Conservation (phyloP, 1,140 invertebrate genomes). For the Neuroterus valhalla region DNA sequence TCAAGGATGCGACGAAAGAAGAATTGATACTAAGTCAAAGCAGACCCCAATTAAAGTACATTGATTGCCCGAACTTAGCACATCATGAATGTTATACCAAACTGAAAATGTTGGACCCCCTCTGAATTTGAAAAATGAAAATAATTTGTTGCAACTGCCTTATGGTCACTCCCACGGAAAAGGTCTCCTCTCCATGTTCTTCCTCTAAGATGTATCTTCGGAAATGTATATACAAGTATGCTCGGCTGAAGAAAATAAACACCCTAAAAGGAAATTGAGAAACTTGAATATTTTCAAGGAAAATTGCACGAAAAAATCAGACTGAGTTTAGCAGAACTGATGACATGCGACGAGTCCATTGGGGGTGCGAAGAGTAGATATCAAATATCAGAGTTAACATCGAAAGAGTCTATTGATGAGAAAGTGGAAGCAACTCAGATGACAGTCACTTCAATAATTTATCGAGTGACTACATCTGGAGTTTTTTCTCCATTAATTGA, state of each 20-base stretch:
- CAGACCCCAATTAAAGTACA: too few relatives aligned
- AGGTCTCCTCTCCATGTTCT: conserved; percentile 1
- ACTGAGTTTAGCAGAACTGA: neutral
- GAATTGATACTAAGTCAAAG: too few relatives aligned
- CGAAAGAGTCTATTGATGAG: conserved; percentile 18
- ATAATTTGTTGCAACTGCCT: too few relatives aligned
- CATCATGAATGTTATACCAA: too few relatives aligned
- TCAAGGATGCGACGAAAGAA: too few relatives aligned
- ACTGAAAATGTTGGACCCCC: too few relatives aligned
- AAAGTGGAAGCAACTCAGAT: conserved; percentile 17
- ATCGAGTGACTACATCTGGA: conserved; percentile 4
- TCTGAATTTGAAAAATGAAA: too few relatives aligned
- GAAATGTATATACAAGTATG: neutral
- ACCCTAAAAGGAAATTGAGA: too few relatives aligned
- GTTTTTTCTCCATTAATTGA: conserved; percentile 19
- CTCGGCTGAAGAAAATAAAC: neutral
- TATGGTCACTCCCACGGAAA: neutral
- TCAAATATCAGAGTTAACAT: conserved; percentile 23
- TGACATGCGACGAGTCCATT: neutral
- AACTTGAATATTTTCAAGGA: neutral
- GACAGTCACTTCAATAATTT: conserved; percentile 14
- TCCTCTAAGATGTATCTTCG: neutral
- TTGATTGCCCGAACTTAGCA: too few relatives aligned
- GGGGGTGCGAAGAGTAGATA: neutral
- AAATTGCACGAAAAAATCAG: neutral